These are phyloP conservation scores for Manis crassicaudata DNA, from an alignment of 2,797 vertebrate species.

Conservation along the genomic window DNA sequence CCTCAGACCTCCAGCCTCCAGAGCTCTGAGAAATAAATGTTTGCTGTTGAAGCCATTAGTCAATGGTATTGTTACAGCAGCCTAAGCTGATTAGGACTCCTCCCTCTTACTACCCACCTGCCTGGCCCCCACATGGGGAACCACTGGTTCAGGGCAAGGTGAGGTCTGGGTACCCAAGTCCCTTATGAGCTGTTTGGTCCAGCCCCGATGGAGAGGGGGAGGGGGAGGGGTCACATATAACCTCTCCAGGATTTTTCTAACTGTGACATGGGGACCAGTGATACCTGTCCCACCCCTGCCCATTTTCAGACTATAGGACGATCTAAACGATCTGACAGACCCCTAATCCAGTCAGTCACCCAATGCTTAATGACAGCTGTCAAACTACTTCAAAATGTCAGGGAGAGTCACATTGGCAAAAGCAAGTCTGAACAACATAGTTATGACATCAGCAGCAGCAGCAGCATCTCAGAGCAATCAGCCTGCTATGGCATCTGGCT, in stretches of 20 bases:
- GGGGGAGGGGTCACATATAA: background rate
- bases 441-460: background rate
- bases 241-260: background rate
- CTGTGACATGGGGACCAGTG: fast-evolving
- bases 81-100: background rate
- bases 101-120: background rate
- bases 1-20: background rate
- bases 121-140: background rate
- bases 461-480: background rate
- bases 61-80: background rate
- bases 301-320: background rate
- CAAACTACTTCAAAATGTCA: background rate
- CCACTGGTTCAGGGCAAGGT: background rate
- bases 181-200: background rate
- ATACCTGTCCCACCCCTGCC: background rate
- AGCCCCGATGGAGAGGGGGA: background rate
- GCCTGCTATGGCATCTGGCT: background rate
- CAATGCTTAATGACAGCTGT: background rate
- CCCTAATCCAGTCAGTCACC: background rate
- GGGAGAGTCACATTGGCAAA: background rate
- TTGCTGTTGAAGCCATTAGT: background rate
- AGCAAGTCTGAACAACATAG: background rate
- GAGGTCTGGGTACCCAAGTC: background rate
- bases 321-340: background rate
- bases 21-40: fast-evolving